Conservation (phyloP, 2,888 invertebrate genomes). For the Spisula solida region DNA sequence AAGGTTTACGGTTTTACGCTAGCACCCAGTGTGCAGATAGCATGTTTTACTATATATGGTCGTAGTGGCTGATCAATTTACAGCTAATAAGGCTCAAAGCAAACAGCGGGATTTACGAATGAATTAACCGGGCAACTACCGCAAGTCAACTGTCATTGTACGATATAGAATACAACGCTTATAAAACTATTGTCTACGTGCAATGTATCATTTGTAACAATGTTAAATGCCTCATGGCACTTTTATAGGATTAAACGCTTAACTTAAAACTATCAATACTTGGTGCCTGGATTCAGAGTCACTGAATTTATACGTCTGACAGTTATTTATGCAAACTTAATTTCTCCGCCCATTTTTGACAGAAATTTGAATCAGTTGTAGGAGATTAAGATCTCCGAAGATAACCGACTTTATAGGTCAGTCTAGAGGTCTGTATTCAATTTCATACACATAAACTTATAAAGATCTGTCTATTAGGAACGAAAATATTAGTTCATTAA, state of each 20-base stretch:
- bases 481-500: slow-evolving; percentile 6
- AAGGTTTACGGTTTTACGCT: not conserved
- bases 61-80: not conserved
- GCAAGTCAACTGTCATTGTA: not conserved
- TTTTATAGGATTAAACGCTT: slow-evolving; percentile 41
- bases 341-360: slow-evolving; percentile 39
- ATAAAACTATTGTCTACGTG: not conserved
- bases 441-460: not conserved
- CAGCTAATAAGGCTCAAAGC: slow-evolving; percentile 14
- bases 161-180: not conserved
- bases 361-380: slow-evolving; percentile 6
- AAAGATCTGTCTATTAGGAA: not conserved
- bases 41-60: slow-evolving; percentile 26
- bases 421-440: slow-evolving; percentile 5
- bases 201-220: not conserved
- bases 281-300: slow-evolving; percentile 19
- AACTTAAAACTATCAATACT: not conserved
- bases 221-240: slow-evolving; percentile 20
- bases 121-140: slow-evolving; percentile 38
- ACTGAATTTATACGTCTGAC: slow-evolving; percentile 28
- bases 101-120: slow-evolving; percentile 28
- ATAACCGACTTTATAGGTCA: slow-evolving; percentile 1
- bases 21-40: not conserved
- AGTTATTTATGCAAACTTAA: not conserved
- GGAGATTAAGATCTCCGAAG: not conserved